Base-by-base conservation (phyloP, 2,888 invertebrate species). In the Philopedon plagiatum region DNA sequence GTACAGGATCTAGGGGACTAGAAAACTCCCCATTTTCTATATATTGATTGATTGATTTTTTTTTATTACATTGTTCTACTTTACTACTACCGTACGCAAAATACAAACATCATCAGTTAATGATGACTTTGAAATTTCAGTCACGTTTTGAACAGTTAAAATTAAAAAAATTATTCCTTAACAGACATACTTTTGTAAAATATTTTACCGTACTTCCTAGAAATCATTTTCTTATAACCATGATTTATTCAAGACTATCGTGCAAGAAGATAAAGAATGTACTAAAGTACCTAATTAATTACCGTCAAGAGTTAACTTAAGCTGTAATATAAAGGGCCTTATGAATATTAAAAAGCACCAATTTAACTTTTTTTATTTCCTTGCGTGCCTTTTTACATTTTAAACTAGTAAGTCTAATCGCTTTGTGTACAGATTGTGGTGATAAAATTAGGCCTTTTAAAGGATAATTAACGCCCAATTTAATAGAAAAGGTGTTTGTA, bases 241-340 rank as follows among this genome's bases (percentile, higher is more conserved):
- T 57, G 57, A 57, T 57, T 57, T 57, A 56, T 56, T 5, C 19
- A 37, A 57, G 21, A 21, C 39, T 57, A 57, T 57, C 57, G 57
- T 57, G 57, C 57, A 57, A 18, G 9, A 19, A 34, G 23, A 57
- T 37, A 57, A 57, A 39, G 39, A 23, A 19, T 21, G 19, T 37
- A 57, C 21, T 18, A 37, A 57, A 57, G 39, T 34, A 57, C 37
- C 21, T 21, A 57, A 57, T 57, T 57, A 57, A 37, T 57, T 57
- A 39, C 57, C 34, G 57, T 34, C 57, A 57, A 57, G 21, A 57
- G 39, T 19, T 57, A 57, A 57, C 57, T 57, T 39, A 34, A 34
- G 34, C 19, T 57, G 34, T 34, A 39, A 57, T 39, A 57, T 19
- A 37, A 57, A 13, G 34, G 57, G 57, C 18, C 56, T 56, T 56